Evolutionary conservation across 2,888 invertebrate species (phyloP), one percentile per base, ranked within the genome.

Genomic region (Eristalis pertinax): DNA sequence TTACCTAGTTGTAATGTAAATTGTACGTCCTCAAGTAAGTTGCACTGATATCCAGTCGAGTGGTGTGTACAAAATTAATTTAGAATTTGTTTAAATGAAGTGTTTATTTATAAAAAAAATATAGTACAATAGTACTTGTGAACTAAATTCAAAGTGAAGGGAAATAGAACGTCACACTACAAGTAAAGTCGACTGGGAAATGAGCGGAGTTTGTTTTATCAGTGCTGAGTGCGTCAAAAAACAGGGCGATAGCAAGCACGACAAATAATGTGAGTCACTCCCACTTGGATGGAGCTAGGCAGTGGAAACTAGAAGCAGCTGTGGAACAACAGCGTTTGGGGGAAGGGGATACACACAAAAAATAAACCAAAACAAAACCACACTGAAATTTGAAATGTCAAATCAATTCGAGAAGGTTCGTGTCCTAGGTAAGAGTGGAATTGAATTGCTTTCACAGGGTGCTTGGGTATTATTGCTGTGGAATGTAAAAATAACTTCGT

Each of bases 231-330:
- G 58, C 67, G 75, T 62, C 70, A 24, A 43, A 19, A 29, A n/a
- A 41, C 32, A 15, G 69, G 68, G 68, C 60, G 67, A 81, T 58
- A 38, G 73, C 11, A 15, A 32, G 50, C 38, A 35, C 50, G 50
- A 8, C 60, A 41, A 75, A 69, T 68, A 58, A 63, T 70, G 56
- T 79, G 86, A 82, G 86, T 86, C 86, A 86, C 86, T 86, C 82
- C 86, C 86, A 70, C 50, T 81, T 56, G 8, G 3, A 4, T 68
- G 72, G 75, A 79, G 70, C 60, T 35, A 26, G 22, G 64, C 56
- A 75, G 13, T 50, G 19, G 35, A 13, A 64, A 68, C 50, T 50
- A 24, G 35, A 13, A 64, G 73, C 50, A 64, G 73, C 67, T 72
- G 83, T 32, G 64, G 56, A 11, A 22, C 56, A 69, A 41, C 35